Percentiles rank a stretch among this genome's conserved stretches.
phyloP scores from a whole-genome alignment of 2,797 vertebrate genomes.

The Hippocampus kuda region DNA sequence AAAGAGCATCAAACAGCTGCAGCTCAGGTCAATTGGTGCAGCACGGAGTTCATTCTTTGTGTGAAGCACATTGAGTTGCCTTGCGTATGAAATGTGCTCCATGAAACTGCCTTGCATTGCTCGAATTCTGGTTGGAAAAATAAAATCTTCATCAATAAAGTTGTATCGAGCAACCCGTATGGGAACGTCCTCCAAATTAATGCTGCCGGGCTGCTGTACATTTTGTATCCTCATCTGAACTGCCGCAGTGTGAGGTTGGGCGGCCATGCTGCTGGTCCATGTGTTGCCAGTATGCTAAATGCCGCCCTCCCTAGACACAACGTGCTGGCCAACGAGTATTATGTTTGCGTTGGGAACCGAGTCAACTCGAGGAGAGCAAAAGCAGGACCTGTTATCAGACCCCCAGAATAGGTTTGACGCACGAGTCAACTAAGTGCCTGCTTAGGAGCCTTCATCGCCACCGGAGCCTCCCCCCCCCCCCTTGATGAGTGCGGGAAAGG shows the following conservation, averaged over 20 bases:
- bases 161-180: background rate
- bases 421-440: background rate
- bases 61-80: too few species aligned
- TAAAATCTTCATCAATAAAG: background rate
- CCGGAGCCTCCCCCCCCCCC: background rate
- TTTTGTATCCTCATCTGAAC: background rate
- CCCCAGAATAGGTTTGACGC: background rate
- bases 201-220: background rate
- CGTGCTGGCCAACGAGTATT: background rate
- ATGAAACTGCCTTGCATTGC: too few species aligned
- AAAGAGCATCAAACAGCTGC: too few species aligned
- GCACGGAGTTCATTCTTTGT: too few species aligned
- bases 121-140: too few species aligned
- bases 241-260: background rate
- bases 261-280: background rate
- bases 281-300: background rate
- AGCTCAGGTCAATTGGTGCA: too few species aligned
- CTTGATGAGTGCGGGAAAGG: background rate
- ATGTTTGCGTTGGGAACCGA: conserved; percentile 1
- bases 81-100: too few species aligned
- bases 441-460: background rate
- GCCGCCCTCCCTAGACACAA: background rate
- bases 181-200: background rate
- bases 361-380: background rate
- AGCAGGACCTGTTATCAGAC: conserved; percentile 1